phyloP scores from a whole-genome alignment of 1,140 invertebrate genomes.

The Macrosteles quadrilineatus region DNA sequence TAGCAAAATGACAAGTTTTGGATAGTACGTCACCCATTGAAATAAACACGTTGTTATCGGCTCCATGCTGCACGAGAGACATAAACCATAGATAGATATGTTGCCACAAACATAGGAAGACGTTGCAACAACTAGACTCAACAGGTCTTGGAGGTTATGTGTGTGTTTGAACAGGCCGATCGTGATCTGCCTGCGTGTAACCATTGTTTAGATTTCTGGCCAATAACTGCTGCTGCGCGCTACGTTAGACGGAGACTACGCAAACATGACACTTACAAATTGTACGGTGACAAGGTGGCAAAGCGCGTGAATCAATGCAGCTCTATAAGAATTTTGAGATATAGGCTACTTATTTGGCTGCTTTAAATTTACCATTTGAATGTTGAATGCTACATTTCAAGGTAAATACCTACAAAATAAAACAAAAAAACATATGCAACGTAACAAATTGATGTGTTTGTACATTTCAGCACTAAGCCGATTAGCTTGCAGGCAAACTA shows the following conservation, averaged over 20 bases:
- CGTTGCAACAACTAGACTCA: slow-evolving; percentile 41
- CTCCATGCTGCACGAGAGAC: slow-evolving; percentile 28
- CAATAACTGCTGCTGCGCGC: slow-evolving; percentile 26
- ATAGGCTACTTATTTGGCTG: no score
- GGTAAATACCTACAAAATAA: no score
- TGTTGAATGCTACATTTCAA: no score
- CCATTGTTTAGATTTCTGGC: slow-evolving; percentile 11
- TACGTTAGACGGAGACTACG: not conserved
- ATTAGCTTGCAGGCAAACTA: no score
- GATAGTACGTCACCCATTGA: slow-evolving; percentile 62
- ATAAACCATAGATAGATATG: slow-evolving; percentile 22
- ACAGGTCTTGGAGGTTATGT: slow-evolving; percentile 31
- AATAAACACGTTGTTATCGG: slow-evolving; percentile 25
- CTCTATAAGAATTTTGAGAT: no score
- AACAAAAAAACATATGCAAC: no score
- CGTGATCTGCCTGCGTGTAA: not conserved
- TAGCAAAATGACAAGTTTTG: slow-evolving; percentile 52
- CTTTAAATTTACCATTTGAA: no score
- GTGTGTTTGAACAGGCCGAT: not conserved
- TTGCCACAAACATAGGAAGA: slow-evolving; percentile 33
- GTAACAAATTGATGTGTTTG: no score
- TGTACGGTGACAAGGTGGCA: not conserved
- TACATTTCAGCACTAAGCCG: no score
- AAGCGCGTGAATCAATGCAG: no score
- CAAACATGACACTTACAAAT: slow-evolving; percentile 22